Evolutionary conservation across 1,140 invertebrate genomes (phyloP).

Genomic region (Venturia canescens): DNA sequence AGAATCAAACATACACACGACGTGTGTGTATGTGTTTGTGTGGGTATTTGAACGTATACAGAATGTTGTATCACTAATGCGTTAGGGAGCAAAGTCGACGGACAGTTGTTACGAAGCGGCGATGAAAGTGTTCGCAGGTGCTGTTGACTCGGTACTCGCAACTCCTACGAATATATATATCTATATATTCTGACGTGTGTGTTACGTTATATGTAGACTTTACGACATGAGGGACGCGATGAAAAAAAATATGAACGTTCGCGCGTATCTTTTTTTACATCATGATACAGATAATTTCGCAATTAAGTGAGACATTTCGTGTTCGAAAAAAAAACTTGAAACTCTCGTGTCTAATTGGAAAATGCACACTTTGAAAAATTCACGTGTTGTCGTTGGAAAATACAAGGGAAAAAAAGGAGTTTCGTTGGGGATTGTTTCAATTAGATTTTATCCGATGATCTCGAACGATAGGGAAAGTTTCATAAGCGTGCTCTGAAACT

Average conservation of each 20-base stretch:
- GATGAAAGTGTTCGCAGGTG: constrained; percentile 41
- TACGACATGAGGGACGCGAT: neutral
- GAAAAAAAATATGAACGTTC: neutral
- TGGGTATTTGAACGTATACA: constrained; percentile 16
- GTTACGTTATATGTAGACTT: neutral
- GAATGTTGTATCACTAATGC: constrained; percentile 23
- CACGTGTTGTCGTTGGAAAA: neutral
- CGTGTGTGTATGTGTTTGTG: too few relatives aligned
- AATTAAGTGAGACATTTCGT: constrained; percentile 2
- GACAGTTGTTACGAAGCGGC: constrained; percentile 32
- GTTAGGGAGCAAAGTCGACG: constrained; percentile 21
- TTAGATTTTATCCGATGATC: too few relatives aligned
- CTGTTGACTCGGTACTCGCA: constrained; percentile 4
- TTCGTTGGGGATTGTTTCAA: too few relatives aligned
- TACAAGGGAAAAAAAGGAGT: neutral
- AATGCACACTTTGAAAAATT: neutral
- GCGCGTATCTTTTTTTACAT: neutral
- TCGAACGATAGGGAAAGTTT: too few relatives aligned
- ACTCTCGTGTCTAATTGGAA: neutral
- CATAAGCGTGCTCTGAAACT: too few relatives aligned
- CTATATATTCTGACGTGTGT: neutral
- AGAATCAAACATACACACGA: neutral
- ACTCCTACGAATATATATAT: neutral
- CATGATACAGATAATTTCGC: neutral
- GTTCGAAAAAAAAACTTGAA: neutral